These are phyloP conservation scores for Chirona hameri DNA, from an alignment of 2,888 invertebrate species.

Conservation along the genomic window DNA sequence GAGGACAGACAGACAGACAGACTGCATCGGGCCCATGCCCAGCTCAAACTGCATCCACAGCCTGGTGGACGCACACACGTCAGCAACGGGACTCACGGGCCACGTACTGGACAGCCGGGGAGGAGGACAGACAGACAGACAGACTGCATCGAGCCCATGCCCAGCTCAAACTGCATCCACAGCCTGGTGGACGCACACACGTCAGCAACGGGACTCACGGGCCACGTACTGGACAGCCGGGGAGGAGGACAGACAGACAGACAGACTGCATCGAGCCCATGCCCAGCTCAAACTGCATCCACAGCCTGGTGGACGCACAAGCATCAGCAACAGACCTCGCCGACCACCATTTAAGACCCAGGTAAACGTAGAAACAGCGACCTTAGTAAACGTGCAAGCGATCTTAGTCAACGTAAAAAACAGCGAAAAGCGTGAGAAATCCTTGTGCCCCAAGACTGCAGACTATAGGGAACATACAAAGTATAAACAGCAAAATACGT, in stretches of 20 bases:
- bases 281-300: conserved; percentile 71
- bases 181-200: conserved; percentile 51
- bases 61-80: conserved; percentile 46
- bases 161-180: conserved; percentile 70
- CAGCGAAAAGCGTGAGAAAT: too few species aligned
- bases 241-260: conserved; percentile 32
- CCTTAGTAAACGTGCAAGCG: too few species aligned
- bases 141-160: conserved; percentile 65
- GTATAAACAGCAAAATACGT: too few species aligned
- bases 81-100: neutral
- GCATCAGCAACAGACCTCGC: neutral
- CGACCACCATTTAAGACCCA: too few species aligned
- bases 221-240: conserved; percentile 37
- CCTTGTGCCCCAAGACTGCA: too few species aligned
- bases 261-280: conserved; percentile 65
- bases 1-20: too few species aligned
- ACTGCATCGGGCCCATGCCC: conserved; percentile 65
- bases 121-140: too few species aligned
- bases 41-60: conserved; percentile 72
- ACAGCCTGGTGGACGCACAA: conserved; percentile 53
- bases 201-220: neutral
- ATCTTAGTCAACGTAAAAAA: too few species aligned
- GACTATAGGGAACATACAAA: too few species aligned
- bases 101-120: conserved; percentile 36
- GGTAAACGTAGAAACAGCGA: too few species aligned